phyloP scores from a whole-genome alignment of 2,797 vertebrate genomes.

The Megaceryle alcyon region DNA sequence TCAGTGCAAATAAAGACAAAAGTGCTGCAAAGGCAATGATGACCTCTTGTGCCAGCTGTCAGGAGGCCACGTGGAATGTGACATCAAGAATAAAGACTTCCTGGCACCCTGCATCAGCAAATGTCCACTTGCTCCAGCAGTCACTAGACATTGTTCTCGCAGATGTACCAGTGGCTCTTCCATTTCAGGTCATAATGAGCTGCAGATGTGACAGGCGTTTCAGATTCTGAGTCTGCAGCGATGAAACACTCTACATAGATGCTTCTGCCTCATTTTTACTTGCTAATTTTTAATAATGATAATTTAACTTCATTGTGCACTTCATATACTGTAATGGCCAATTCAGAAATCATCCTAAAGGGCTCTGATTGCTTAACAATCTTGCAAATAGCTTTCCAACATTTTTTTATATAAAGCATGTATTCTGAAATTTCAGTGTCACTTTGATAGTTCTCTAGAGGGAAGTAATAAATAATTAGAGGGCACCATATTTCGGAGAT shows the following conservation, averaged over 20 bases:
- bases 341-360: conserved; percentile 55
- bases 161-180: background rate
- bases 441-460: conserved; percentile 45
- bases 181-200: conserved; percentile 41
- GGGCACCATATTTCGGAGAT: conserved; percentile 14
- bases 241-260: background rate
- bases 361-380: conserved; percentile 56
- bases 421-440: conserved; percentile 34
- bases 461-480: conserved; percentile 62
- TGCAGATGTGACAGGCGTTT: conserved; percentile 31
- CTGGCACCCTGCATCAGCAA: background rate
- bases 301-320: conserved; percentile 48
- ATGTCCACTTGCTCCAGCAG: conserved; percentile 14
- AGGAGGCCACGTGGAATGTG: background rate
- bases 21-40: background rate
- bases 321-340: conserved; percentile 3
- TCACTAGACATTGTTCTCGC: conserved; percentile 8
- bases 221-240: background rate
- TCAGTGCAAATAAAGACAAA: background rate
- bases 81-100: background rate
- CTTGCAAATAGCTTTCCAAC: conserved; percentile 45
- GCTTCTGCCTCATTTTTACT: conserved; percentile 46
- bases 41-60: conserved; percentile 24
- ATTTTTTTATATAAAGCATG: background rate
- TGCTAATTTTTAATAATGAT: conserved; percentile 65